A percentile compares a stretch with the other conserved stretches of the same genome.
phyloP scores from a whole-genome alignment of 1,140 invertebrate species.

The Protaetia brevitarsis region DNA sequence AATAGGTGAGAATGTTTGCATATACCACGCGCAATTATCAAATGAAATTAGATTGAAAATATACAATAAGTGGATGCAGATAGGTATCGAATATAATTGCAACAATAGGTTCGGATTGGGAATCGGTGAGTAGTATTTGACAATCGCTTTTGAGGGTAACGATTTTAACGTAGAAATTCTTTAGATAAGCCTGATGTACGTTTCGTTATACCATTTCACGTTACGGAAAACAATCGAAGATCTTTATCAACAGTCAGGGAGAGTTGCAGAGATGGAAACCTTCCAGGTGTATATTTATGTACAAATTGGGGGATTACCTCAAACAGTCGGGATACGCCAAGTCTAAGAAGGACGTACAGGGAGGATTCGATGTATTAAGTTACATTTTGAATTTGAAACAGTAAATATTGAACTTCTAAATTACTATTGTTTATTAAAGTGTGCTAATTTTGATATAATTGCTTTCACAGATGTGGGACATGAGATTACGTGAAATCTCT shows the following conservation, averaged over 20 bases:
- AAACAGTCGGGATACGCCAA: constrained; percentile 25
- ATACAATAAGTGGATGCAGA: constrained; percentile 81
- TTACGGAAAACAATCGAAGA: constrained; percentile 95
- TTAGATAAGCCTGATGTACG: constrained; percentile 94
- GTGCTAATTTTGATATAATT: constrained; percentile 51
- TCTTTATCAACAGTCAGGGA: constrained; percentile 96
- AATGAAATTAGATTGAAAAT: constrained; percentile 66
- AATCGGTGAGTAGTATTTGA: too few relatives aligned
- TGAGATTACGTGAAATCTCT: too few relatives aligned
- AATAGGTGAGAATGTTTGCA: constrained; percentile 67
- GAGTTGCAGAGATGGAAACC: constrained; percentile 87
- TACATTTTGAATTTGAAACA: not conserved
- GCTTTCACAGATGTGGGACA: too few relatives aligned
- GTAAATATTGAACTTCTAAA: too few relatives aligned
- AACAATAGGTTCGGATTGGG: constrained; percentile 97
- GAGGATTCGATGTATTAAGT: not conserved
- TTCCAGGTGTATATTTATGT: constrained; percentile 68
- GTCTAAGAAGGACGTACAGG: constrained; percentile 9
- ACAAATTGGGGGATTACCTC: constrained; percentile 40
- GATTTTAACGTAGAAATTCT: too few relatives aligned
- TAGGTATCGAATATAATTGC: constrained; percentile 62
- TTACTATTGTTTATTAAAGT: constrained; percentile 20
- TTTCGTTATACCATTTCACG: constrained; percentile 88
- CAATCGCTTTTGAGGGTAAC: too few relatives aligned
- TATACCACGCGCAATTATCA: constrained; percentile 88